Evolutionary conservation across 2,888 invertebrate genomes (phyloP), one percentile per base, ranked within the genome.

Genomic region (Carcina quercana): DNA sequence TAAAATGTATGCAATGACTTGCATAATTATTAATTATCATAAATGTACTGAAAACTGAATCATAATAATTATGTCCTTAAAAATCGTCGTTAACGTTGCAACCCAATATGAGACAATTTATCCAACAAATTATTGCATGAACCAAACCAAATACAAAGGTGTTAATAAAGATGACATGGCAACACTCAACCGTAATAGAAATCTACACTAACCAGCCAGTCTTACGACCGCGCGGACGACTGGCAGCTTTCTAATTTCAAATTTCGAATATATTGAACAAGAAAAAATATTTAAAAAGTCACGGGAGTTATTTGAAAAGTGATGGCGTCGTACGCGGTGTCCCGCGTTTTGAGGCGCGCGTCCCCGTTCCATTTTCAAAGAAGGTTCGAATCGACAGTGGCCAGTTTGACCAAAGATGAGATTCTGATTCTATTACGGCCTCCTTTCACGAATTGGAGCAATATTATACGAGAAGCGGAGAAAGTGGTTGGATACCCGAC

Each of bases 401-500:
- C 82, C 21, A 78, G 69, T 63, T 60, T 83, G 25, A 82, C 79
- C 0, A 80, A 83, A 51, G 83, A 83, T 37, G 83, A 83, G 45
- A 78, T 83, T 33, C 52, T 80, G 22, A 70, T 82, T 35, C 43
- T 83, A 12, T 43, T 83, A 11, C 50, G 78, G 15, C 83, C 83
- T 22, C 83, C 83, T 37, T 80, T 75, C 31, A 71, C 78, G 0
- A 82, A 78, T 47, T 82, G 85, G 84, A 84, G 82, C 42, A 73
- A 75, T 44, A 66, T 74, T 4, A 74, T 82, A 28, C 58, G 76
- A 31, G 84, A 84, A 27, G 85, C 85, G 15, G 85, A 85, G 69
- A 85, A 84, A 70, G 79, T 85, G 0, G 78, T 84, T 27, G 82
- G 85, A 28, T 76, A 87, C 72, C 86, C 88, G 47, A 87, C 88